Evolutionary conservation across 2,797 vertebrate species (phyloP).

Genomic region (Propithecus deckenii): DNA sequence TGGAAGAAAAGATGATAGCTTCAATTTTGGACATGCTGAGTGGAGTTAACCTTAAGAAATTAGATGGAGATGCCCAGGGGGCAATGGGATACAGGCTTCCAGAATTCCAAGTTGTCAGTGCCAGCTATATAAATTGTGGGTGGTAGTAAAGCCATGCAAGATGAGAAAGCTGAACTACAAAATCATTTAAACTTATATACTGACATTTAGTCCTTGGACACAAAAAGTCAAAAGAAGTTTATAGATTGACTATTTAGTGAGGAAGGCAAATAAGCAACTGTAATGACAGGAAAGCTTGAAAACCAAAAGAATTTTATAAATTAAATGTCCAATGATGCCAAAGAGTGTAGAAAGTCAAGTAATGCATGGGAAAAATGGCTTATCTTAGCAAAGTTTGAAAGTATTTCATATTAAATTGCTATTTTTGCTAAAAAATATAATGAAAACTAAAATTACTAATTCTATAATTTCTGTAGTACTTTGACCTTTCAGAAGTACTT

Average conservation of each 20-base stretch:
- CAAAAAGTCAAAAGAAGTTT: neutral
- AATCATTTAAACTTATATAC: neutral
- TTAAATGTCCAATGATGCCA: neutral
- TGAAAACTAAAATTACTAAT: neutral
- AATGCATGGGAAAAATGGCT: neutral
- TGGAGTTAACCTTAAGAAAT: neutral
- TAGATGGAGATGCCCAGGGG: too few species aligned
- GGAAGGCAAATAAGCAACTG: neutral
- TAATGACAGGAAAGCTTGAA: neutral
- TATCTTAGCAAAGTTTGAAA: neutral
- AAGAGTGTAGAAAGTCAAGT: neutral
- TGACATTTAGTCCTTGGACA: neutral
- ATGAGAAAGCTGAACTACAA: neutral
- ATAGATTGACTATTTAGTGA: neutral
- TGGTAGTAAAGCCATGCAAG: neutral
- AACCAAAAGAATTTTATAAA: neutral
- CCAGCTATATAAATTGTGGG: neutral
- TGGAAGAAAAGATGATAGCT: neutral
- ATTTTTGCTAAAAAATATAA: neutral
- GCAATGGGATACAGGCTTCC: fast-evolving
- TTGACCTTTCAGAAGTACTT: neutral
- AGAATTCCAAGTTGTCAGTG: neutral
- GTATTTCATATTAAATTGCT: neutral
- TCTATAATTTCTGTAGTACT: neutral
- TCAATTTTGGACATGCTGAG: neutral